Percentiles rank a stretch among this genome's conserved stretches.
phyloP scores from a whole-genome alignment of 23 tunicate species.

The Clavelina lepadiformis region DNA sequence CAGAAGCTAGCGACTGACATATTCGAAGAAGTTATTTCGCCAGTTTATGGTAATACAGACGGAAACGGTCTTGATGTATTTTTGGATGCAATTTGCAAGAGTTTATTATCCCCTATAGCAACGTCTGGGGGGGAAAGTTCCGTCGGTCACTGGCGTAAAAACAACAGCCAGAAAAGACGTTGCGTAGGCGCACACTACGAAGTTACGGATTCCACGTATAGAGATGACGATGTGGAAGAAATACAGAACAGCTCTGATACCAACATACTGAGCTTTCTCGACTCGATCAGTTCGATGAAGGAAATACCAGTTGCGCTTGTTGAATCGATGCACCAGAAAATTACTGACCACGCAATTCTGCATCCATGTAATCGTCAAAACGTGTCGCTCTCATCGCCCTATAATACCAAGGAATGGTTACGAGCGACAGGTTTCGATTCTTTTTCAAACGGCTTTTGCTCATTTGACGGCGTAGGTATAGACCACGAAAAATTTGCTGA shows the following conservation, averaged over 20 bases:
- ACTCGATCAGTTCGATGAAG: slow-evolving; percentile 35
- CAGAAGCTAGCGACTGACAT: too few species aligned
- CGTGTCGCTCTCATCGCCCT: slow-evolving; percentile 38
- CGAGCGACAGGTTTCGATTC: not conserved
- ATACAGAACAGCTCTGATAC: not conserved
- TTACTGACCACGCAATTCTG: not conserved
- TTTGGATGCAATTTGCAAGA: slow-evolving; percentile 13
- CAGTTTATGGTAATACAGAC: slow-evolving; percentile 20
- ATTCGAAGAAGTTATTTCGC: slow-evolving; percentile 19
- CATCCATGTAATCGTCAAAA: slow-evolving; percentile 20
- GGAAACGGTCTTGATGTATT: slow-evolving; percentile 23
- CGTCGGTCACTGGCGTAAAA: too few species aligned
- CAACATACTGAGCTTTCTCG: slow-evolving; percentile 31
- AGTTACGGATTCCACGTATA: not conserved
- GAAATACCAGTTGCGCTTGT: slow-evolving; percentile 30
- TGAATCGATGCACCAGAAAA: slow-evolving; percentile 9
- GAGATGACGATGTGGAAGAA: not conserved
- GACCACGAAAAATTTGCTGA: slow-evolving; percentile 4
- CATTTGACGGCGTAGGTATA: not conserved
- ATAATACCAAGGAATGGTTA: slow-evolving; percentile 22
- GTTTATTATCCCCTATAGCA: slow-evolving; percentile 14
- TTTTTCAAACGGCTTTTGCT: not conserved
- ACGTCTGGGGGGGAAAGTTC: too few species aligned
- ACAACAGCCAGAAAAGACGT: too few species aligned
- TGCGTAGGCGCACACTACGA: too few species aligned